Base-by-base conservation (phyloP, 2,888 invertebrate species). In the Drosophila flavopinicola region DNA sequence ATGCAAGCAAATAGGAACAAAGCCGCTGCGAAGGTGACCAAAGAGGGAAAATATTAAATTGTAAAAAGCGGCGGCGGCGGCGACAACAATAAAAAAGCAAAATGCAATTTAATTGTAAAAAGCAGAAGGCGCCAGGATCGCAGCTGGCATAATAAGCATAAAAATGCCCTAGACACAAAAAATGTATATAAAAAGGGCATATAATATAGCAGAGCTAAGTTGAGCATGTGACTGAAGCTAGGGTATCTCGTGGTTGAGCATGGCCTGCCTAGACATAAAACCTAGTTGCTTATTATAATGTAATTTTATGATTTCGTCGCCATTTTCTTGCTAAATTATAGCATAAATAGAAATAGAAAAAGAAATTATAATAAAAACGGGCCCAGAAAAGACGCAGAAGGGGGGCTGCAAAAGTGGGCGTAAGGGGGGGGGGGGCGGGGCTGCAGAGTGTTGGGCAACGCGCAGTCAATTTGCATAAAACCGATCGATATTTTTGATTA, bases 401-500 rank as follows among this genome's bases (percentile, higher is more conserved):
- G 54, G 27, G 11, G 23, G 15, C 15, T n/a, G 30, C 33, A 20
- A 10, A 13, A 17, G n/a, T 0, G 11, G 9, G 10, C 35, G 6
- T 6, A 3, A 20, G 53, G 45, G 35, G 13, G 15, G 3, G 0
- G 53, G 57, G 42, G 51, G 53, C 54, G 44, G 56, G 45, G 69
- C 70, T 15, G 25, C 10, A n/a, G 68, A 65, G 71, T 65, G 59
- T 54, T 54, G 59, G 63, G 45, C 58, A 54, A 75, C 75, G 75
- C 85, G 80, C 87, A 88, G 88, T 90, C 88, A 89, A 89, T 89
- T 89, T 89, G 89, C 89, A 89, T 89, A 89, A 90, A 90, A 82
- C 89, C 89, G 89, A 89, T 89, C 90, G 90, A 89, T 89, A 89
- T 87, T 90, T 88, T 82, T 88, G 80, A 78, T 75, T 69, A 73